Conservation (phyloP, 2,113 vertebrate genomes). For the Canis aureus region DNA sequence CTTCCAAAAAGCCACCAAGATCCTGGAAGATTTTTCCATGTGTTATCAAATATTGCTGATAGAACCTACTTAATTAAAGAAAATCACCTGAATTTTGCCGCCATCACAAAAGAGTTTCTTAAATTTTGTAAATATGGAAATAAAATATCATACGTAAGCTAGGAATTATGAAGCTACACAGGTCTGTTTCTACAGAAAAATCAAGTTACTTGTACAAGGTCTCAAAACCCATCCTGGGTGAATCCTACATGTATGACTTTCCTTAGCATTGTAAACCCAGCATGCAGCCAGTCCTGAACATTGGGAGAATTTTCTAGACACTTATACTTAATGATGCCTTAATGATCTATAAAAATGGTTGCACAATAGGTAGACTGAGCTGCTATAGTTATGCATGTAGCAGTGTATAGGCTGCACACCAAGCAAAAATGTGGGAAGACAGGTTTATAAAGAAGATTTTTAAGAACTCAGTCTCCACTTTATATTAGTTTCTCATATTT, state of each 20-base stretch:
- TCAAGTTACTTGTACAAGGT: not conserved
- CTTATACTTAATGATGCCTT: not conserved
- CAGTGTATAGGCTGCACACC: fast-evolving
- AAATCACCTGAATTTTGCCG: not conserved
- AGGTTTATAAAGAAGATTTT: not conserved
- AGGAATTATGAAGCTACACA: not conserved
- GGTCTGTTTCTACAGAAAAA: not conserved
- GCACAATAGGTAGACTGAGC: not conserved
- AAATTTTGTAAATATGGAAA: not conserved
- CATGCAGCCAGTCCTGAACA: fast-evolving
- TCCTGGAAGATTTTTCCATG: not conserved
- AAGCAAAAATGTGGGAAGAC: not conserved
- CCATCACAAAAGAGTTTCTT: not conserved
- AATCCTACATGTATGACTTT: too few species aligned
- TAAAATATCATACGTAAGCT: not conserved
- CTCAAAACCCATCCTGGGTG: not conserved
- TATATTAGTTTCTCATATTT: not conserved
- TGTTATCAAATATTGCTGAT: not conserved
- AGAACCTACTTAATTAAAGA: not conserved
- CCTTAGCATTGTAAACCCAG: not conserved
- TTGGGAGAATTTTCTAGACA: not conserved
- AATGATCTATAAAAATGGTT: not conserved
- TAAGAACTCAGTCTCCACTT: not conserved
- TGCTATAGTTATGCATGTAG: too few species aligned
- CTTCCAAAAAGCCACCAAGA: not conserved